These are phyloP conservation scores for Sminthurinus signatus DNA, from an alignment of 1,140 invertebrate genomes.

Conservation along the genomic window DNA sequence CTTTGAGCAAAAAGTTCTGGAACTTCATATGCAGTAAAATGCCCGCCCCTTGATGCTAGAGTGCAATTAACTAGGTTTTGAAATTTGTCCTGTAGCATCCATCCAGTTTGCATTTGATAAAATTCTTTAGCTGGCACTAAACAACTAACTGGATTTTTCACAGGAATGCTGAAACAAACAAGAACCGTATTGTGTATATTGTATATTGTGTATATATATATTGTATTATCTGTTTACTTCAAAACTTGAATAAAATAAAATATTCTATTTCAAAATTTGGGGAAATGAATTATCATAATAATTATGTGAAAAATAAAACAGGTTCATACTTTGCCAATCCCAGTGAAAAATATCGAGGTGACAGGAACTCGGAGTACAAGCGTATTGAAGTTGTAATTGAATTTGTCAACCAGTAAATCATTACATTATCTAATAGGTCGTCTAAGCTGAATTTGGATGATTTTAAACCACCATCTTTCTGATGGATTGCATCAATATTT, in stretches of 20 bases:
- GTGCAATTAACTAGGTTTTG: constrained; percentile 15
- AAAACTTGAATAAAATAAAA: too few relatives aligned
- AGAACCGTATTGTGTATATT: too few relatives aligned
- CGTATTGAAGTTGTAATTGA: constrained; percentile 47
- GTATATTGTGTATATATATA: too few relatives aligned
- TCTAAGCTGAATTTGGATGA: constrained; percentile 49
- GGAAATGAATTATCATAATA: too few relatives aligned
- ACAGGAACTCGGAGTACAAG: constrained; percentile 50
- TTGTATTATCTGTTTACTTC: too few relatives aligned
- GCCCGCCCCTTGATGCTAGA: constrained; percentile 8
- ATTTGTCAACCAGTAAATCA: constrained; percentile 51
- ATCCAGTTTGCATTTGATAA: constrained; percentile 4
- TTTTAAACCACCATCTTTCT: constrained; percentile 49
- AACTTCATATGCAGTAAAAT: constrained; percentile 16
- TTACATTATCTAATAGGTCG: constrained; percentile 52
- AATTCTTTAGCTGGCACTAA: constrained; percentile 31
- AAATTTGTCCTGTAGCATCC: constrained; percentile 11
- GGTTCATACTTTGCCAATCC: too few relatives aligned
- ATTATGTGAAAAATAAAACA: too few relatives aligned
- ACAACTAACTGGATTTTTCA: constrained; percentile 46
- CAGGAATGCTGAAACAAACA: constrained; percentile 45
- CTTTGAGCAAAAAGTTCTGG: constrained; percentile 14
- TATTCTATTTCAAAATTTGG: too few relatives aligned
- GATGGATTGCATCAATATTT: constrained; percentile 38
- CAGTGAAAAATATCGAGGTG: neutral